Conservation (phyloP, 2,888 invertebrate genomes). For the Sisyra nigra region DNA sequence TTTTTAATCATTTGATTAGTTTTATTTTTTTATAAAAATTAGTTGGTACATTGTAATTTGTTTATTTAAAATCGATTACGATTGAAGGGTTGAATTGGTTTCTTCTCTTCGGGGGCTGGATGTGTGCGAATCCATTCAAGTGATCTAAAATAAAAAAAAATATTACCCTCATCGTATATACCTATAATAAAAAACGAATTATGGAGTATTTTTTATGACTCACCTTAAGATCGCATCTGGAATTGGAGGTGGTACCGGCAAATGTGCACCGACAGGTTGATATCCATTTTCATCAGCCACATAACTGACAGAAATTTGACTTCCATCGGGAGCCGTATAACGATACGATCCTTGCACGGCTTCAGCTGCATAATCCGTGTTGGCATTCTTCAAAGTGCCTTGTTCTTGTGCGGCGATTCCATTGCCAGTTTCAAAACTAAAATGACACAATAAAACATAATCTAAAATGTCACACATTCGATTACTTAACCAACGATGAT, state of each 20-base stretch:
- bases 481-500: too few species aligned
- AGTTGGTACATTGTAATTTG: too few species aligned
- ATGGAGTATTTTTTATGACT: neutral
- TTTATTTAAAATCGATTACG: too few species aligned
- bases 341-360: constrained; percentile 40
- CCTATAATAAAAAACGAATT: too few species aligned
- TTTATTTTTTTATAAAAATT: too few species aligned
- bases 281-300: constrained; percentile 51
- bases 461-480: too few species aligned
- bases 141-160: too few species aligned
- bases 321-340: constrained; percentile 48
- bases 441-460: constrained; percentile 1
- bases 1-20: too few species aligned
- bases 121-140: too few species aligned
- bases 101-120: too few species aligned
- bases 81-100: too few species aligned
- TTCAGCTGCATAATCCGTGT: constrained; percentile 29
- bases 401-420: constrained; percentile 44
- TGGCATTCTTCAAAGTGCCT: constrained; percentile 41
- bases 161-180: too few species aligned
- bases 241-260: constrained; percentile 47
- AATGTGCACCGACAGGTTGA: constrained; percentile 37
- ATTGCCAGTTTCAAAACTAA: constrained; percentile 43
- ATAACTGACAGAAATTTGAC: constrained; percentile 39
- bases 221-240: constrained; percentile 37